Conservation (phyloP, 2,113 vertebrate genomes). For the Girardinichthys multiradiatus region DNA sequence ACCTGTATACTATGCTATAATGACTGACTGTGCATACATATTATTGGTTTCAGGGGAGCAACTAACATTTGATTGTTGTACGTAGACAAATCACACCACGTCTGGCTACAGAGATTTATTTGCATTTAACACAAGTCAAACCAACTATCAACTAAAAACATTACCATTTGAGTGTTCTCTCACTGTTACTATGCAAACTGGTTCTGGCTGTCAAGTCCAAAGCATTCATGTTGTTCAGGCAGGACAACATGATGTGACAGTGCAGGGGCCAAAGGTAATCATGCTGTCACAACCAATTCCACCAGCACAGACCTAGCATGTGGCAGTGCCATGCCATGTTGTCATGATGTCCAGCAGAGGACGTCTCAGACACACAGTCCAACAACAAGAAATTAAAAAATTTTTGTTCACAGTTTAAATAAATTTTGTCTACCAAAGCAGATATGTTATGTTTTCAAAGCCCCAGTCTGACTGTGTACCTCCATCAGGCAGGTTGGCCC, state of each 20-base stretch:
- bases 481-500: constrained; percentile 98
- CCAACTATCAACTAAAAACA: not conserved
- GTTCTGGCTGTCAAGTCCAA: constrained; percentile 58
- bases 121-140: not conserved
- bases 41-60: no score
- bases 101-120: not conserved
- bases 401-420: not conserved
- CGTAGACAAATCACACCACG: not conserved
- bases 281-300: constrained; percentile 72
- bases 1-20: no score
- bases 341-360: constrained; percentile 18
- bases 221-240: constrained; percentile 24
- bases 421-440: not conserved
- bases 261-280: constrained; percentile 73
- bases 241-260: constrained; percentile 72
- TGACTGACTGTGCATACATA: no score
- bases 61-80: not conserved
- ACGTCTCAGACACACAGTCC: not conserved
- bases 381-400: not conserved
- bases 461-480: constrained; percentile 76
- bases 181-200: constrained; percentile 69
- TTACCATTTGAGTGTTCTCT: not conserved
- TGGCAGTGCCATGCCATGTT: constrained; percentile 34
- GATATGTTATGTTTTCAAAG: not conserved
- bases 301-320: constrained; percentile 43